Evolutionary conservation across 2,888 invertebrate species (phyloP), one percentile per base, ranked within the genome.

Genomic region (Leucoma salicis): DNA sequence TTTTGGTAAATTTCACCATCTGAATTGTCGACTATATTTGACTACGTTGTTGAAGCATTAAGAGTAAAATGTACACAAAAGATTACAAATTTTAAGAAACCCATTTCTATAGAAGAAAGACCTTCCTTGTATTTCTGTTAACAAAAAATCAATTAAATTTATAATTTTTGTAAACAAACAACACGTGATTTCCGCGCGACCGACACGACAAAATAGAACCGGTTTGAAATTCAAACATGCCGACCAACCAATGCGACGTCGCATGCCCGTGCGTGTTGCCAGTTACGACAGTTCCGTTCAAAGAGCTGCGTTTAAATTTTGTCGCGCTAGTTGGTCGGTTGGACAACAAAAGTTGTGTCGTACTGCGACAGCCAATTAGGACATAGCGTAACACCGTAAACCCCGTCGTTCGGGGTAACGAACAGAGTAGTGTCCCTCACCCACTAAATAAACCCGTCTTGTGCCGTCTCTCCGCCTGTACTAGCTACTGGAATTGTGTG

Each of bases 181-280:
- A 11, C 28, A 28, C 28, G 28, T 28, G 11, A 11, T n/a, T 12
- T 28, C 92, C 12, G 5, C 5, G 12, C 12, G 28, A 28, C 28
- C 28, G 28, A 28, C 28, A 28, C 28, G 28, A 28, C 28, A 28
- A 28, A 28, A 12, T 10, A 93, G 92, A 69, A 91, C 91, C 16
- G 93, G 93, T 7, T 35, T 41, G 28, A 28, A 28, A 92, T 93
- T 54, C 93, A 93, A 6, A 91, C 89, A 75, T 91, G 91, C 77
- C 28, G 28, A 11, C 28, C 12, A 12, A 12, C 12, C 28, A 11
- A 28, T 11, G n/a, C 28, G 28, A 28, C 12, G 28, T 12, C 12
- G 12, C n/a, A 28, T 28, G 28, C 12, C 28, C 28, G 11, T 28
- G 28, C 28, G 28, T n/a, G 28, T 28, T 28, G 28, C 28, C 28